Evolutionary conservation across 2,113 vertebrate species (phyloP).

Genomic region (Oncorhynchus clarkii): DNA sequence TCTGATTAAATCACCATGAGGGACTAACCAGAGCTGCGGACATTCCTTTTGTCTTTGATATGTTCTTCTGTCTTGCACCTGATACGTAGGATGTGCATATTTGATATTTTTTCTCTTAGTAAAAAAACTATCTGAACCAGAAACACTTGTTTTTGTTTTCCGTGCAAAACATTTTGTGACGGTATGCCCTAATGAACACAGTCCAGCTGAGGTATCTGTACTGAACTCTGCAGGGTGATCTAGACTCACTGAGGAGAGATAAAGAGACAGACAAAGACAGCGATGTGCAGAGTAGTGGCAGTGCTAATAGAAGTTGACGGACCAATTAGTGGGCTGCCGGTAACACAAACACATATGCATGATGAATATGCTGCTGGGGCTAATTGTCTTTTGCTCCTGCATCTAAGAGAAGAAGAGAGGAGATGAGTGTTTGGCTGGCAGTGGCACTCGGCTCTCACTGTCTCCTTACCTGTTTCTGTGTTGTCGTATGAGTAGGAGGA

Average conservation of each 20-base stretch:
- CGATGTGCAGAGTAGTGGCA: constrained; percentile 10
- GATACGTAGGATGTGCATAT: too few relatives aligned
- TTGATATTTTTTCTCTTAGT: too few relatives aligned
- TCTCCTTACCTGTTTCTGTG: background rate
- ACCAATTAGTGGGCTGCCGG: constrained; percentile 47
- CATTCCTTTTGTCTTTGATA: too few relatives aligned
- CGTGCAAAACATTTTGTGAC: too few relatives aligned
- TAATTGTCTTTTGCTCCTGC: constrained; percentile 33
- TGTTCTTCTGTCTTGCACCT: too few relatives aligned
- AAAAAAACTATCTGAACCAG: too few relatives aligned
- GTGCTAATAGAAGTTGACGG: constrained; percentile 51
- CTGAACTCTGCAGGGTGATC: too few relatives aligned
- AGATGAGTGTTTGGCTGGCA: background rate
- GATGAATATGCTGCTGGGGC: constrained; percentile 22
- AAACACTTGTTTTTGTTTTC: too few relatives aligned
- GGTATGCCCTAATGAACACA: too few relatives aligned
- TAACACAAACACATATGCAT: constrained; percentile 36
- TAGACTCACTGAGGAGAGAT: background rate
- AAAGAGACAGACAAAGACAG: background rate
- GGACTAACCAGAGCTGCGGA: too few relatives aligned
- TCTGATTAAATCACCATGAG: too few relatives aligned
- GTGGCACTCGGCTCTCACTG: background rate
- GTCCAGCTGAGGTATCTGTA: too few relatives aligned
- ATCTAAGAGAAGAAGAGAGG: constrained; percentile 19
- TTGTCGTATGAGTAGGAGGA: background rate